A percentile compares a stretch with the other conserved stretches of the same genome.
Evolutionary conservation across 2,113 vertebrate species (phyloP).

Genomic region (Protomyctophum bolini): DNA sequence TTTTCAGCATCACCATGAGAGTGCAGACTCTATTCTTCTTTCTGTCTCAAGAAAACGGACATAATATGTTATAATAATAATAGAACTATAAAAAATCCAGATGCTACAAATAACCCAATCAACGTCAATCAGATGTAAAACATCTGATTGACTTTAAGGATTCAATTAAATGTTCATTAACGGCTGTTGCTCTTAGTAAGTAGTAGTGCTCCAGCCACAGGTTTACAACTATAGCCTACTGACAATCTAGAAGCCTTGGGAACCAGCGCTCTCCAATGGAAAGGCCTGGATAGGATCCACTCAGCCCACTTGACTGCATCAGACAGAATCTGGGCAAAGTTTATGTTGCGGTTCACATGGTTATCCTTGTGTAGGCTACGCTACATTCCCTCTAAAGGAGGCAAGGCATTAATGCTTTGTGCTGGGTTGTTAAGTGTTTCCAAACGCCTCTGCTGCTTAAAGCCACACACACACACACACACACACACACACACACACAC

Average conservation of each 20-base stretch:
- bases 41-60: no score
- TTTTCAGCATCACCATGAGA: no score
- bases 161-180: constrained; percentile 22
- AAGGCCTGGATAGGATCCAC: constrained; percentile 40
- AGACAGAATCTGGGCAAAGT: constrained; percentile 42
- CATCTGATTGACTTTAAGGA: neutral
- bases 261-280: constrained; percentile 40
- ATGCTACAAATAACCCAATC: no score
- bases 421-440: constrained; percentile 49
- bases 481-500: no score
- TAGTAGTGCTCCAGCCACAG: constrained; percentile 4
- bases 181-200: neutral
- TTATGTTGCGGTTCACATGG: constrained; percentile 20
- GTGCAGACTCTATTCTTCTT: no score
- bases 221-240: constrained; percentile 9
- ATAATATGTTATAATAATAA: no score
- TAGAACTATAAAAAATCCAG: no score
- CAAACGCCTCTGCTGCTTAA: constrained; percentile 17
- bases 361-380: constrained; percentile 27
- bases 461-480: neutral
- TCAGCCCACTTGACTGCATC: constrained; percentile 31
- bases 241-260: constrained; percentile 27
- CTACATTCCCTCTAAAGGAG: constrained; percentile 27
- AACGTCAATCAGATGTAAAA: no score
- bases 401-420: constrained; percentile 36